Evolutionary conservation across 2,113 vertebrate genomes (phyloP).

Genomic region (Ammodytes marinus): DNA sequence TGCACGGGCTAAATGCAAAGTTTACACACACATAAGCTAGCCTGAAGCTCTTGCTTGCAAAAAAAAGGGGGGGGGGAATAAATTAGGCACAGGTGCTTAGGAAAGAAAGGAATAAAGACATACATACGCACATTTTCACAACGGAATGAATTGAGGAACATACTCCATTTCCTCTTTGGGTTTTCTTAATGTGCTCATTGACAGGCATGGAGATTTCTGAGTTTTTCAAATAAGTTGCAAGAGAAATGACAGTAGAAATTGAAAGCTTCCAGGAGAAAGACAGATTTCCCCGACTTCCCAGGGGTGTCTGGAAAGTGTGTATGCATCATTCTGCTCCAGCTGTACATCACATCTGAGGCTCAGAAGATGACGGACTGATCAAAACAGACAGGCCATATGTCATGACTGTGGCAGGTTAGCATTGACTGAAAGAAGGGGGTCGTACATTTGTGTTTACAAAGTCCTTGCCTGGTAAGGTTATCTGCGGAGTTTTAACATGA

Average conservation of each 20-base stretch:
- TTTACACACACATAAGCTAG: background rate
- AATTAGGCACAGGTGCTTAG: background rate
- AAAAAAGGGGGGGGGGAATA: background rate
- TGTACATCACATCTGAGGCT: conserved; percentile 59
- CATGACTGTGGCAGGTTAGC: conserved; percentile 32
- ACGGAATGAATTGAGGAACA: background rate
- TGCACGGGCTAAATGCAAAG: background rate
- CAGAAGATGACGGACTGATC: conserved; percentile 52
- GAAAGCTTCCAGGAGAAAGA: conserved; percentile 33
- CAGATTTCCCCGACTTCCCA: conserved; percentile 40
- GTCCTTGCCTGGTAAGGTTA: conserved; percentile 2
- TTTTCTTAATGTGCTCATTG: conserved; percentile 6
- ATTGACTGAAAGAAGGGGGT: conserved; percentile 15
- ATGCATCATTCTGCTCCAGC: conserved; percentile 47
- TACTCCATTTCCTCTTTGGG: conserved; percentile 1
- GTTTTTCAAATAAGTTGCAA: conserved; percentile 12
- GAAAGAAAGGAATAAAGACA: conserved; percentile 21
- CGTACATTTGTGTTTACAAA: conserved; percentile 1
- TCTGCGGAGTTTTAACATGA: background rate
- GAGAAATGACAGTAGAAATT: conserved; percentile 38
- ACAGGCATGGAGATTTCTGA: conserved; percentile 26
- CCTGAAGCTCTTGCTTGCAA: conserved; percentile 4
- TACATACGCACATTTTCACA: background rate
- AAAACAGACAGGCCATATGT: conserved; percentile 65
- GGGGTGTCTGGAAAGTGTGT: conserved; percentile 56